phyloP scores from a whole-genome alignment of 2,888 invertebrate species.

The Sicus ferrugineus region DNA sequence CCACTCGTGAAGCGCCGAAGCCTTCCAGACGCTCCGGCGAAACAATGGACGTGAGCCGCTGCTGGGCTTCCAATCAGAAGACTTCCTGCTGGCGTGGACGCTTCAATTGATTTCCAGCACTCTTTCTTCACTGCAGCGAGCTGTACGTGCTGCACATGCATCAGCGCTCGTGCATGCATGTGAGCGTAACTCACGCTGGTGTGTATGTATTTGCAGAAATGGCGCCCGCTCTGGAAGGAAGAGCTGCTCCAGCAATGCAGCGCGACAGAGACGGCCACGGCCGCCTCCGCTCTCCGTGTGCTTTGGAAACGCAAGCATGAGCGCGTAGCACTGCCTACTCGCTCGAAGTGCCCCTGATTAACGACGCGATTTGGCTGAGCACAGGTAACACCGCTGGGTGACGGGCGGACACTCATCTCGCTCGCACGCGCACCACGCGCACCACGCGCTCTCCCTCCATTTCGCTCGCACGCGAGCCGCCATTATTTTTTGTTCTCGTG shows the following conservation, averaged over 20 bases:
- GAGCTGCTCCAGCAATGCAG: slow-evolving; percentile 19
- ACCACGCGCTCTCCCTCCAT: not conserved
- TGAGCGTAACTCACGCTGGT: too few relatives aligned
- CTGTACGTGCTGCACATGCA: too few relatives aligned
- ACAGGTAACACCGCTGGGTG: slow-evolving; percentile 31
- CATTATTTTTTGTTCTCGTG: slow-evolving; percentile 48
- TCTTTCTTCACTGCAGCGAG: too few relatives aligned
- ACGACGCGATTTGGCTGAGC: slow-evolving; percentile 49
- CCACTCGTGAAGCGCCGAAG: too few relatives aligned
- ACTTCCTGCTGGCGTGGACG: too few relatives aligned
- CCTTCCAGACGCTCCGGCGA: too few relatives aligned
- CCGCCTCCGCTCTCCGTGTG: slow-evolving; percentile 53
- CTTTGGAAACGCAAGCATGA: slow-evolving; percentile 55
- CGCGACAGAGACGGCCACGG: slow-evolving; percentile 32
- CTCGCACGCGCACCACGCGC: slow-evolving; percentile 30
- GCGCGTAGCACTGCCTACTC: slow-evolving; percentile 58
- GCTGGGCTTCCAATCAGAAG: too few relatives aligned
- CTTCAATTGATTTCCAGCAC: too few relatives aligned
- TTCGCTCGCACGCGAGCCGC: slow-evolving; percentile 43
- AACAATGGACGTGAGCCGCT: too few relatives aligned
- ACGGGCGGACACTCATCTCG: slow-evolving; percentile 37
- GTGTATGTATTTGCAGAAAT: too few relatives aligned
- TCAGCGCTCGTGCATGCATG: too few relatives aligned
- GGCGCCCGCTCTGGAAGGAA: slow-evolving; percentile 29
- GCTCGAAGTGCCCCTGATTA: slow-evolving; percentile 45